Base-by-base conservation (phyloP, 2,888 invertebrate species). In the Drosophila stalkeri region DNA sequence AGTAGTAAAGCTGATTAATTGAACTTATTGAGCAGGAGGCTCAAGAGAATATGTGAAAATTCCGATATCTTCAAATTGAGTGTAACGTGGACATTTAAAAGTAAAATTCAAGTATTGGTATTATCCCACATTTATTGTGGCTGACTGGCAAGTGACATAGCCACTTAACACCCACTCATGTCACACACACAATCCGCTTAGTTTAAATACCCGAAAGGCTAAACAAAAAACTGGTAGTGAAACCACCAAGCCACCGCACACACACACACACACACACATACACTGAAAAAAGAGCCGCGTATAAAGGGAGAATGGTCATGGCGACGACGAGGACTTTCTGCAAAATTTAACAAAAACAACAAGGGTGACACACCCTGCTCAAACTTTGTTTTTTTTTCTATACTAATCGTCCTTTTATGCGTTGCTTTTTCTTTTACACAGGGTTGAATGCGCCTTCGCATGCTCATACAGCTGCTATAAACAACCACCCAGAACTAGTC, bases 271-370 rank as follows among this genome's bases (percentile, higher is more conserved):
- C 70, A 46, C 20, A 46, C 14, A 76, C 72, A 63, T n/a, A 49
- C 61, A 77, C 20, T 14, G 64, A 64, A 43, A 68, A 43, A 68
- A 69, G 75, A 51, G 55, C 64, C 61, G 39, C 49, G 67, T 59
- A 16, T 20, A 64, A 70, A 43, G 52, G 60, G 59, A 54, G 73
- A 56, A 44, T 54, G 56, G 51, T 64, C 49, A 46, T 72, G 68
- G 70, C 70, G 73, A 56, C 74, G 61, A 67, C 57, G 77, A 74
- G 77, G 81, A 85, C 82, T 89, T 90, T 90, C 87, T 90, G 90
- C 90, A 89, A 90, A 90, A 90, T 90, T 90, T 90, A 90, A 90
- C 90, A 90, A 90, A 91, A 90, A 89, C 90, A 90, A 90, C 82
- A 90, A 83, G 77, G 76, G 82, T 59, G 70, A 74, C 82, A 59